phyloP scores from a whole-genome alignment of 2,888 invertebrate species.

The Acronicta leporina region DNA sequence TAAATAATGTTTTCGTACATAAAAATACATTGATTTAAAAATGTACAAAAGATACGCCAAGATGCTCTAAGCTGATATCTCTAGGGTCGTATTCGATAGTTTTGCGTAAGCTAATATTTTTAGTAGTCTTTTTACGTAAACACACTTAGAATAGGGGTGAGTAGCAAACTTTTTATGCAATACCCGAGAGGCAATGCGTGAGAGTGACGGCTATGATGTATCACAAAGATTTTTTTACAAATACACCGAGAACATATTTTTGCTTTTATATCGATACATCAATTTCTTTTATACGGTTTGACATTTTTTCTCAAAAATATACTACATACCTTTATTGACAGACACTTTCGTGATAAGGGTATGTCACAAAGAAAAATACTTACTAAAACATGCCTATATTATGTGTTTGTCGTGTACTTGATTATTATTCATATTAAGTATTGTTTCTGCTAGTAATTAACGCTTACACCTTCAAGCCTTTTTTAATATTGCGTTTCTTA shows the following conservation, averaged over 20 bases:
- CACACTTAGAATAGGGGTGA: constrained; percentile 39
- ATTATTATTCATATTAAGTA: too few species aligned
- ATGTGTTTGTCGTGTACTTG: too few species aligned
- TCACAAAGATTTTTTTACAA: constrained; percentile 83
- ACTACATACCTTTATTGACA: constrained; percentile 58
- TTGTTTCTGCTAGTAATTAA: too few species aligned
- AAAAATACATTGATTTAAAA: too few species aligned
- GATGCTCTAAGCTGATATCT: too few species aligned
- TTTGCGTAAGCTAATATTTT: constrained; percentile 18
- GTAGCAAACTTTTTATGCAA: constrained; percentile 77
- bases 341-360: constrained; percentile 69
- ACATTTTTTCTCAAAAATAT: constrained; percentile 66
- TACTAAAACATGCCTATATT: too few species aligned
- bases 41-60: too few species aligned
- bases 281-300: constrained; percentile 81
- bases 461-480: too few species aligned
- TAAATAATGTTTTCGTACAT: too few species aligned
- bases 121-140: constrained; percentile 23
- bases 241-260: constrained; percentile 85
- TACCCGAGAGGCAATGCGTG: constrained; percentile 78
- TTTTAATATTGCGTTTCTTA: too few species aligned
- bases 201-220: constrained; percentile 88
- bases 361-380: constrained; percentile 23
- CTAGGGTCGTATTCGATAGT: background rate
- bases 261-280: constrained; percentile 88